Conservation (phyloP, 2,113 vertebrate genomes). For the Motacilla tschutschensis region DNA sequence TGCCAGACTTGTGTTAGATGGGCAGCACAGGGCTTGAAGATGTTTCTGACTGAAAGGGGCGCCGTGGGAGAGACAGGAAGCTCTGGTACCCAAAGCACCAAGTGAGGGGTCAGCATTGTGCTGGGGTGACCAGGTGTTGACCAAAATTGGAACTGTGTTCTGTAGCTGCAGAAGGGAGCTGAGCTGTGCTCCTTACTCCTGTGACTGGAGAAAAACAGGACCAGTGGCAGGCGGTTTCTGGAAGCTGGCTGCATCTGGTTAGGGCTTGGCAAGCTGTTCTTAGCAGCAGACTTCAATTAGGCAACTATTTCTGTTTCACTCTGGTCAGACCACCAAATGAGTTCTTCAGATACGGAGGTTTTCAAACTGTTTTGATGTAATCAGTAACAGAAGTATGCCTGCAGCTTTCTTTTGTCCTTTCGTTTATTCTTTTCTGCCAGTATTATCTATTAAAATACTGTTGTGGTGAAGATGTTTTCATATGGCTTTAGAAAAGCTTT, state of each 20-base stretch:
- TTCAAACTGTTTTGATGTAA: not conserved
- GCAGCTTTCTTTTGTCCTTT: not conserved
- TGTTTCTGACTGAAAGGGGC: not conserved
- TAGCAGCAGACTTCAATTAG: not conserved
- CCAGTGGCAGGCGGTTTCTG: not conserved
- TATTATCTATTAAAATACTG: not conserved
- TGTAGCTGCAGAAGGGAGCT: not conserved
- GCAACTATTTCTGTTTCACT: not conserved
- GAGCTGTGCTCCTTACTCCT: not conserved
- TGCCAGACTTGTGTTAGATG: accelerated
- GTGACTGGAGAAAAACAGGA: not conserved
- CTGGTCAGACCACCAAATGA: not conserved
- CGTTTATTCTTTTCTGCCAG: not conserved
- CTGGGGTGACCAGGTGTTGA: not conserved
- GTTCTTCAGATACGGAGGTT: not conserved
- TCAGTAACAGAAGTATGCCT: not conserved
- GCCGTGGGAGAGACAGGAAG: not conserved
- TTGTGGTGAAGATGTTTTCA: not conserved
- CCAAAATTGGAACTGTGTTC: no score
- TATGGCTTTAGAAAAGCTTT: not conserved
- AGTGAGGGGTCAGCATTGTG: not conserved
- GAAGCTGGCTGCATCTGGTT: not conserved
- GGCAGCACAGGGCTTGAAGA: not conserved
- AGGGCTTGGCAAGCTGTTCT: not conserved
- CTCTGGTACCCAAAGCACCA: not conserved